Percentiles rank a stretch among this genome's conserved stretches.
Evolutionary conservation across 1,140 invertebrate species (phyloP).

Genomic region (Lepidurus apus): DNA sequence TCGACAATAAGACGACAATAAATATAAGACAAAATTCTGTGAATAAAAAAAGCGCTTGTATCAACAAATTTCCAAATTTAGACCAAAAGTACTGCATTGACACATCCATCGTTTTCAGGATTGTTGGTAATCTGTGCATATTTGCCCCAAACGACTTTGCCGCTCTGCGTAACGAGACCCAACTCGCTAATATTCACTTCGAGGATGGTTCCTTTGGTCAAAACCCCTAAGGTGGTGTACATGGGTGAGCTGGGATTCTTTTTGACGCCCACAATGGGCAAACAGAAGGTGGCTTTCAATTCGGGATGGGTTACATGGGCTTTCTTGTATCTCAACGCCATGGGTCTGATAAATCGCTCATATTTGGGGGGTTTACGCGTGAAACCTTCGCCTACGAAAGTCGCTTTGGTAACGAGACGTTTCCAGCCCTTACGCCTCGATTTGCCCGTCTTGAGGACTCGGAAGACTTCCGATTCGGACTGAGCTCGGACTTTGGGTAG

Average conservation of each 20-base stretch:
- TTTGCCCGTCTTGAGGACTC: slow-evolving; percentile 91
- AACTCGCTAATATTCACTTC: slow-evolving; percentile 99
- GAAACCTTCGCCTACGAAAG: slow-evolving; percentile 96
- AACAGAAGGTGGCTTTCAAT: slow-evolving; percentile 95
- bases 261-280: slow-evolving; percentile 98
- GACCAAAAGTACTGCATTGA: slow-evolving; percentile 96
- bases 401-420: slow-evolving; percentile 98
- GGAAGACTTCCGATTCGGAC: slow-evolving; percentile 97
- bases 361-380: slow-evolving; percentile 99
- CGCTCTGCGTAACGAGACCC: slow-evolving; percentile 95
- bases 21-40: not conserved
- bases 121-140: slow-evolving; percentile 99
- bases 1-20: not conserved
- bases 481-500: slow-evolving; percentile 96
- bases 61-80: slow-evolving; percentile 50
- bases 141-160: slow-evolving; percentile 99
- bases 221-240: slow-evolving; percentile 95
- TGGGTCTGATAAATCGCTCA: slow-evolving; percentile 97
- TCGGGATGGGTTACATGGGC: slow-evolving; percentile 99
- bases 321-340: slow-evolving; percentile 93
- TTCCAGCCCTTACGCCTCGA: slow-evolving; percentile 97
- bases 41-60: slow-evolving; percentile 19
- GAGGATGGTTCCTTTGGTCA: slow-evolving; percentile 96
- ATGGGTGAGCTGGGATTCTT: slow-evolving; percentile 97
- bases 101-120: slow-evolving; percentile 99